Evolutionary conservation across 2,888 invertebrate genomes (phyloP), one percentile per base, ranked within the genome.

Genomic region (Cyaniris semiargus): DNA sequence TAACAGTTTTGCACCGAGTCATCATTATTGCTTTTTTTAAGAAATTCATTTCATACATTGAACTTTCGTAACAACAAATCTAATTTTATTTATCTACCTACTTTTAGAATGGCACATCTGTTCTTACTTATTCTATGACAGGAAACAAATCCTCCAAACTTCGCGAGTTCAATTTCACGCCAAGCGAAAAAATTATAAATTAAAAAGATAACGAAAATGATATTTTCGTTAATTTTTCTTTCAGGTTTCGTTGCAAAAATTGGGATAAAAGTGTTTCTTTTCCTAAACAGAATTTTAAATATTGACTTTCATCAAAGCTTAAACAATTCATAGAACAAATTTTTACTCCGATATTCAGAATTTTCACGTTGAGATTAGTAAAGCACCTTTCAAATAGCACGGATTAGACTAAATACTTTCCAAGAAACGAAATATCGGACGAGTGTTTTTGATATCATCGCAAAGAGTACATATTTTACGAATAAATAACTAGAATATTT

Each of bases 191-290:
- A 66, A 66, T 2, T 23, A 0, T 60, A 18, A 66, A 66, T 66
- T 66, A 66, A 66, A 66, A 66, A 31, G 66, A 66, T 66, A 66
- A 13, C 66, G 66, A 66, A 66, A 66, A 66, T 66, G 5, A 66
- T 66, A 27, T 27, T 31, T 31, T 66, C 66, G 31, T 66, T 31
- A 66, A 66, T 27, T 66, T 66, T 66, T 66, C 27, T 66, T 2
- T 60, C 66, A 27, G 66, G 66, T 66, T 66, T 7, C 6, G 66
- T n/a, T n/a, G n/a, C n/a, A n/a, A 18, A 60, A 15, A 66, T 66
- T 15, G 15, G 27, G 27, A 66, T 27, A 15, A 31, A 66, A 66
- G 66, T 27, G 27, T 31, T 66, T 60, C 13, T 60, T 66, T 66
- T 4, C 31, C 6, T 27, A 66, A 66, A 66, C 27, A 31, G 66